A percentile compares a stretch with the other conserved stretches of the same genome.
Evolutionary conservation across 1,140 invertebrate species (phyloP).

Genomic region (Drosophila novamexicana): DNA sequence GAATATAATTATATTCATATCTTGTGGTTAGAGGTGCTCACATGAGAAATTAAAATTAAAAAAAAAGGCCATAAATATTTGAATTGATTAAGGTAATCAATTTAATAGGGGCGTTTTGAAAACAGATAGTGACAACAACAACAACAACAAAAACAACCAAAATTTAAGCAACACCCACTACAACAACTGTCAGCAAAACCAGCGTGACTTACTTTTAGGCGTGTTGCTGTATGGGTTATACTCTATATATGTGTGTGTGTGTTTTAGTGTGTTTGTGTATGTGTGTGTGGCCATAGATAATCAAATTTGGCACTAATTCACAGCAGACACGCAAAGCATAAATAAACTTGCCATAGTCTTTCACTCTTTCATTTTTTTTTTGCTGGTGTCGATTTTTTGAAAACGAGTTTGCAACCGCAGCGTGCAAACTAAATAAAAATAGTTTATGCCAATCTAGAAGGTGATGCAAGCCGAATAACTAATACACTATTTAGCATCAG

Average conservation of each 20-base stretch:
- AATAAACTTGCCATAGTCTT: conserved; percentile 77
- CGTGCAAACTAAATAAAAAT: conserved; percentile 45
- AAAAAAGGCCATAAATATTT: conserved; percentile 59
- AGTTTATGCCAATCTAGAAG: conserved; percentile 5
- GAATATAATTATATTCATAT: conserved; percentile 8
- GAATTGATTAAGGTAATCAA: conserved; percentile 66
- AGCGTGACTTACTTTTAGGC: conserved; percentile 68
- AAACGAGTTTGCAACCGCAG: conserved; percentile 59
- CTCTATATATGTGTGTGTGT: conserved; percentile 4
- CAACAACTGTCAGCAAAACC: conserved; percentile 30
- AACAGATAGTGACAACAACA: conserved; percentile 28
- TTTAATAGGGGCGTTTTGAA: conserved; percentile 59
- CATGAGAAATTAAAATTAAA: conserved; percentile 17
- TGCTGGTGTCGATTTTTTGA: conserved; percentile 43
- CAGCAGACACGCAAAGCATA: conserved; percentile 81
- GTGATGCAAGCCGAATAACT: not conserved
- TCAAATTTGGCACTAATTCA: conserved; percentile 83
- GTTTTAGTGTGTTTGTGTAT: conserved; percentile 11
- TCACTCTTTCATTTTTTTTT: conserved; percentile 48
- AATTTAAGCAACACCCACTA: conserved; percentile 22
- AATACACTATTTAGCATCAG: conserved; percentile 1
- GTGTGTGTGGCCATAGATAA: conserved; percentile 73
- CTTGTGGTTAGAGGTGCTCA: not conserved
- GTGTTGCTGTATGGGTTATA: conserved; percentile 57
- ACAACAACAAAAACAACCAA: conserved; percentile 11